A percentile compares a stretch with the other conserved stretches of the same genome.
These are phyloP conservation scores for Athetis lepigone DNA, from an alignment of 2,888 invertebrate species.

Conservation along the genomic window DNA sequence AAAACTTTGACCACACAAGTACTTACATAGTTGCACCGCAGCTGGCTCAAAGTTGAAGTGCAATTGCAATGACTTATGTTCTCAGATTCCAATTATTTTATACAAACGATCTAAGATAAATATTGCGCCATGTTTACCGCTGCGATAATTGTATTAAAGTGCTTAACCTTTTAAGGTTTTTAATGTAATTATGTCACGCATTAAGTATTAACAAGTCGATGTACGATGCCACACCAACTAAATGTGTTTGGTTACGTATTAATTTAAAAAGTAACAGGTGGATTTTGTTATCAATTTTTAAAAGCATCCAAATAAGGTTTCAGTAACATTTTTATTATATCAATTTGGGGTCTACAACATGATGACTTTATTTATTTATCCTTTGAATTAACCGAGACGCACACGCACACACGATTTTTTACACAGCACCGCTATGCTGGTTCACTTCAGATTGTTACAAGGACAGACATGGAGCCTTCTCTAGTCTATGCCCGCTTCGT, in stretches of 20 bases:
- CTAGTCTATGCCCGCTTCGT: constrained; percentile 16
- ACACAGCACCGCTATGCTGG: too few relatives aligned
- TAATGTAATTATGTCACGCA: constrained; percentile 42
- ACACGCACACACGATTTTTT: too few relatives aligned
- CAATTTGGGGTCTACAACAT: background rate
- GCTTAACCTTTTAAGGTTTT: constrained; percentile 47
- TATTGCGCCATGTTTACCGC: constrained; percentile 36
- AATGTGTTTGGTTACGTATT: constrained; percentile 13
- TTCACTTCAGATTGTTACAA: constrained; percentile 11
- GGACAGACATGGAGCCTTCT: constrained; percentile 25
- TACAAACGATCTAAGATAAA: constrained; percentile 52
- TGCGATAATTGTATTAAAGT: constrained; percentile 54
- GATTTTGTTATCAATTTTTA: constrained; percentile 18
- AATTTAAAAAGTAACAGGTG: constrained; percentile 15
- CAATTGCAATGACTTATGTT: constrained; percentile 43
- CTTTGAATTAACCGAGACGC: too few relatives aligned
- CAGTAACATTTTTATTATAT: background rate
- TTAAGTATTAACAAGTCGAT: constrained; percentile 23
- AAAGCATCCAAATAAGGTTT: constrained; percentile 9
- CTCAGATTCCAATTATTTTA: constrained; percentile 49
- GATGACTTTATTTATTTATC: constrained; percentile 30
- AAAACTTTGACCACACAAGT: constrained; percentile 51
- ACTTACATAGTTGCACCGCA: constrained; percentile 41
- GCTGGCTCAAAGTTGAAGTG: constrained; percentile 30
- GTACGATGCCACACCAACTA: constrained; percentile 3